These are phyloP conservation scores for Heliconius cydno DNA, from an alignment of 2,888 invertebrate species.

Conservation along the genomic window DNA sequence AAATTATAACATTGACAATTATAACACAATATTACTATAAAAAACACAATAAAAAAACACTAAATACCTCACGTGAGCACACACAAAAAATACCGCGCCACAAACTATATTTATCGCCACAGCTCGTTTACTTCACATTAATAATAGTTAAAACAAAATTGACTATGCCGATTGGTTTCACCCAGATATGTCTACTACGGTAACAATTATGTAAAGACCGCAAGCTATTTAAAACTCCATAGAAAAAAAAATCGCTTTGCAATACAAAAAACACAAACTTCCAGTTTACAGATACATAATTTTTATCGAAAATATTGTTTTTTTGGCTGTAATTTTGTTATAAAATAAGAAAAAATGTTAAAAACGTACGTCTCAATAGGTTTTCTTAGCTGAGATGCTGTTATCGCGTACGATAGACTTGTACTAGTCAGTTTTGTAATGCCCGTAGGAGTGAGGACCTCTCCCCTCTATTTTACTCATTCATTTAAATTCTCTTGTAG, in stretches of 20 bases:
- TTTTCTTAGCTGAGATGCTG: neutral
- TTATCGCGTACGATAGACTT: neutral
- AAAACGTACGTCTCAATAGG: neutral
- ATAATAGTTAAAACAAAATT: conserved; percentile 39
- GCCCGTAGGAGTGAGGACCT: conserved; percentile 22
- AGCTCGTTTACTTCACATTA: conserved; percentile 23
- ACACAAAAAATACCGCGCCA: neutral
- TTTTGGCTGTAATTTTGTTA: neutral
- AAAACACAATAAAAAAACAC: neutral
- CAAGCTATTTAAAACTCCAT: conserved; percentile 42
- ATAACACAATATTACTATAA: neutral
- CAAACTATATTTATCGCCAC: conserved; percentile 21
- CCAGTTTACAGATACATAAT: neutral
- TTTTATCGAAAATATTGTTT: neutral
- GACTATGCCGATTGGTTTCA: conserved; percentile 40
- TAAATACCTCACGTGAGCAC: neutral
- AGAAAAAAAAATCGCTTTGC: conserved; percentile 32
- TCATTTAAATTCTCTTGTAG: conserved; percentile 18
- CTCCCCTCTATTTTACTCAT: conserved; percentile 22
- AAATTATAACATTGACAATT: neutral
- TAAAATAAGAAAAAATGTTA: neutral
- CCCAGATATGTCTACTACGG: conserved; percentile 40
- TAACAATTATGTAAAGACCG: conserved; percentile 49
- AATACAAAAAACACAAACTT: neutral
- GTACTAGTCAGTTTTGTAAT: conserved; percentile 3